A percentile compares a stretch with the other conserved stretches of the same genome.
Evolutionary conservation across 2,797 vertebrate genomes (phyloP).

Genomic region (Helicolenus hilgendorfi): DNA sequence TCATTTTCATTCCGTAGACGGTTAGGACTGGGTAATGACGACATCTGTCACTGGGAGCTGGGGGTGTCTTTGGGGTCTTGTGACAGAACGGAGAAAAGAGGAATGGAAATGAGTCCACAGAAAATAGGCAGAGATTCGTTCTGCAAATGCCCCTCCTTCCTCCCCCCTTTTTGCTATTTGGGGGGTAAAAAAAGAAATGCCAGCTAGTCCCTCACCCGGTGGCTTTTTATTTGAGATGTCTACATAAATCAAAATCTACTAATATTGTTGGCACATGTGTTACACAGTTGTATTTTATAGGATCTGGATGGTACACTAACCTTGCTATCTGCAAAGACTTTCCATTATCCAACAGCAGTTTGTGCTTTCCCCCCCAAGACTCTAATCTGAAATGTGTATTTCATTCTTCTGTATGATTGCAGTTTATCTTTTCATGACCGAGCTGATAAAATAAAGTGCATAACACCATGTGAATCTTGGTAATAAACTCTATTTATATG

Average conservation of each 20-base stretch:
- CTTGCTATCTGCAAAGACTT: not conserved
- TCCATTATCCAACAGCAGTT: not conserved
- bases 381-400: not conserved
- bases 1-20: constrained; percentile 71
- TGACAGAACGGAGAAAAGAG: constrained; percentile 55
- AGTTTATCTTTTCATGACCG: not conserved
- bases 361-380: not conserved
- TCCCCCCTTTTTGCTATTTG: constrained; percentile 27
- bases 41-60: constrained; percentile 75
- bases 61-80: constrained; percentile 42
- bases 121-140: constrained; percentile 39
- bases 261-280: not conserved
- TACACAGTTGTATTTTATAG: constrained; percentile 2
- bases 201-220: constrained; percentile 18
- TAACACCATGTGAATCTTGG: constrained; percentile 11
- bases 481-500: constrained; percentile 71
- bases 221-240: constrained; percentile 46
- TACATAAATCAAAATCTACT: constrained; percentile 26
- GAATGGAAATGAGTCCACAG: constrained; percentile 69
- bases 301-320: constrained; percentile 8
- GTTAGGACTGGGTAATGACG: constrained; percentile 70
- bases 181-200: not conserved
- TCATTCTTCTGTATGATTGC: not conserved
- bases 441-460: constrained; percentile 6
- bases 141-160: not conserved